These are phyloP conservation scores for Trematomus bernacchii DNA, from an alignment of 2,797 vertebrate species.

Conservation along the genomic window DNA sequence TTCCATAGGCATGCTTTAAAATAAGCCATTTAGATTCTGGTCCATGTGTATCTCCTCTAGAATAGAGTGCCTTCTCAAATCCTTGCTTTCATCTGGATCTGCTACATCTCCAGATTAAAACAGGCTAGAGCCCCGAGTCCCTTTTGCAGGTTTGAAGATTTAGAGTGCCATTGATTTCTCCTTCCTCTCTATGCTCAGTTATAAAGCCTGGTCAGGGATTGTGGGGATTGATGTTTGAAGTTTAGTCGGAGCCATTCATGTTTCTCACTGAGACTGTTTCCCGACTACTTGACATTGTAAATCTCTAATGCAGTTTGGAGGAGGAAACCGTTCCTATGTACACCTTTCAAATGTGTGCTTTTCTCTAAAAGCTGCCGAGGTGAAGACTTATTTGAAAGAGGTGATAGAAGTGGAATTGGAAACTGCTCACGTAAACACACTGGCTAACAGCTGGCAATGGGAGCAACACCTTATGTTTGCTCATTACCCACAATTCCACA, in stretches of 20 bases:
- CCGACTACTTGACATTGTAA: slow-evolving; percentile 54
- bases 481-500: slow-evolving; percentile 70
- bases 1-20: slow-evolving; percentile 47
- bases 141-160: slow-evolving; percentile 62
- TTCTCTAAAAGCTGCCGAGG: slow-evolving; percentile 19
- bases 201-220: slow-evolving; percentile 57
- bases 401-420: slow-evolving; percentile 22
- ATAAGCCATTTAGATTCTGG: slow-evolving; percentile 70
- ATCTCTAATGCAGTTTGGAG: slow-evolving; percentile 48
- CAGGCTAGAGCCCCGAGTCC: slow-evolving; percentile 53
- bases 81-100: slow-evolving; percentile 75
- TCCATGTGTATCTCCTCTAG: slow-evolving; percentile 54
- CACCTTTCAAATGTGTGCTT: slow-evolving; percentile 38
- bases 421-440: slow-evolving; percentile 28
- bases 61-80: slow-evolving; percentile 63
- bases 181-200: slow-evolving; percentile 51
- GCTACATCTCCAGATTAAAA: slow-evolving; percentile 66
- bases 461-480: slow-evolving; percentile 67
- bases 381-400: slow-evolving; percentile 27
- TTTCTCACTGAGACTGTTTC: slow-evolving; percentile 55
- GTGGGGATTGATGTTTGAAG: slow-evolving; percentile 64
- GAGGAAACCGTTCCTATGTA: slow-evolving; percentile 17
- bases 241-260: slow-evolving; percentile 41
- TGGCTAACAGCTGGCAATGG: slow-evolving; percentile 32
- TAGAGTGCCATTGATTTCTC: slow-evolving; percentile 78